phyloP scores from a whole-genome alignment of 1,140 invertebrate genomes.

The Varroa destructor region DNA sequence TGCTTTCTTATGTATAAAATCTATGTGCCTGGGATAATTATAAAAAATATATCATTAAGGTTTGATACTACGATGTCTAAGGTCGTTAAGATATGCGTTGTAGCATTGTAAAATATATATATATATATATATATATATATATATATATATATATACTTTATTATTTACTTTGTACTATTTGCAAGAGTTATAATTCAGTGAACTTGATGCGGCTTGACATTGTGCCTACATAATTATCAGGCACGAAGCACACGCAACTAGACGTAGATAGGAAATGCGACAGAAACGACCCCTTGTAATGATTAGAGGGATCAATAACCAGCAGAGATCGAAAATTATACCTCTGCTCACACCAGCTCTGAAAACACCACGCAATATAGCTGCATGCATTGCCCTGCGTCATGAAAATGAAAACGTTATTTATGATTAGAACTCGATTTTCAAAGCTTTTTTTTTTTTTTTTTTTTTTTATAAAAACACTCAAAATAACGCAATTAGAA shows the following conservation, averaged over 20 bases:
- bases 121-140: no score
- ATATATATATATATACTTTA: no score
- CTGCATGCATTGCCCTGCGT: conserved; percentile 35
- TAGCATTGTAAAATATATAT: no score
- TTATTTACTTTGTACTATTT: no score
- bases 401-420: conserved; percentile 13
- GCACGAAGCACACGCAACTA: conserved; percentile 37
- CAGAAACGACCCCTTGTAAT: conserved; percentile 37
- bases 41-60: no score
- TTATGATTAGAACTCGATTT: not conserved
- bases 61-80: no score
- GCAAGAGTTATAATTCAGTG: not conserved
- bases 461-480: no score
- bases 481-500: no score
- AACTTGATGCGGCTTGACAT: conserved; percentile 8
- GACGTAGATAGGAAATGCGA: conserved; percentile 37
- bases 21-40: no score
- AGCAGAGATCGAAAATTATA: conserved; percentile 37
- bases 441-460: no score
- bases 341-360: conserved; percentile 35
- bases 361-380: conserved; percentile 37
- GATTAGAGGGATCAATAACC: conserved; percentile 37
- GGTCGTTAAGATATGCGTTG: no score
- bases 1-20: no score
- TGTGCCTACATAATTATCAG: conserved; percentile 26